These are phyloP conservation scores for Sebastes oblongus DNA, from an alignment of 2,797 vertebrate genomes.

Conservation along the genomic window DNA sequence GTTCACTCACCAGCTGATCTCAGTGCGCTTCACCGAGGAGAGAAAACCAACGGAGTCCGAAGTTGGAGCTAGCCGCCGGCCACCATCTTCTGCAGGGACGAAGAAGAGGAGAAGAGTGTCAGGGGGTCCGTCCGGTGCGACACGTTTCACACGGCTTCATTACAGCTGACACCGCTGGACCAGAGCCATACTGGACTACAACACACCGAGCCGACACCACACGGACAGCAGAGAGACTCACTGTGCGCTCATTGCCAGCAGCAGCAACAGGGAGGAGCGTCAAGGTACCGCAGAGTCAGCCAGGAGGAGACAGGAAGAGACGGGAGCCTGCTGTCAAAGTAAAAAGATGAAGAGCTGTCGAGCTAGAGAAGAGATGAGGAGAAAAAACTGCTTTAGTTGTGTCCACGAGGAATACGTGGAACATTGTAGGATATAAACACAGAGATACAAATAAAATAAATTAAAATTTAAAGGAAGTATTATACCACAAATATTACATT, in stretches of 20 bases:
- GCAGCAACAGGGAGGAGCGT: constrained; percentile 44
- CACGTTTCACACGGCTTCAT: constrained; percentile 21
- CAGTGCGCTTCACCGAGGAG: constrained; percentile 49
- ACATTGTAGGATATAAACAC: neutral
- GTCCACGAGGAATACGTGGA: too few relatives aligned
- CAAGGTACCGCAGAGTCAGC: neutral
- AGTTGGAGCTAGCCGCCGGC: constrained; percentile 60
- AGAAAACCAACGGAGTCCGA: constrained; percentile 36
- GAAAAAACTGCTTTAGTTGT: neutral
- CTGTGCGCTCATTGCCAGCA: constrained; percentile 17
- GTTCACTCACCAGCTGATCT: constrained; percentile 66
- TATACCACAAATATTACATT: too few relatives aligned
- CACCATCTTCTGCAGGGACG: constrained; percentile 50
- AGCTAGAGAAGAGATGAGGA: neutral
- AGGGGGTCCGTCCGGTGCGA: constrained; percentile 4
- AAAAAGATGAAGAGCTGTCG: constrained; percentile 19
- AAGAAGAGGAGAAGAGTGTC: constrained; percentile 23
- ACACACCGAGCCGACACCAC: neutral
- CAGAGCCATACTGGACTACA: neutral
- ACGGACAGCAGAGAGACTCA: constrained; percentile 10
- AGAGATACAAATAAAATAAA: accelerated
- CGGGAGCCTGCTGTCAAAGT: constrained; percentile 23
- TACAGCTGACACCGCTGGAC: constrained; percentile 18
- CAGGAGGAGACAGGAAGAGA: neutral
- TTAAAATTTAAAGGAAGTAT: neutral